Evolutionary conservation across 1,140 invertebrate species (phyloP).

Genomic region (Tachypleus tridentatus): DNA sequence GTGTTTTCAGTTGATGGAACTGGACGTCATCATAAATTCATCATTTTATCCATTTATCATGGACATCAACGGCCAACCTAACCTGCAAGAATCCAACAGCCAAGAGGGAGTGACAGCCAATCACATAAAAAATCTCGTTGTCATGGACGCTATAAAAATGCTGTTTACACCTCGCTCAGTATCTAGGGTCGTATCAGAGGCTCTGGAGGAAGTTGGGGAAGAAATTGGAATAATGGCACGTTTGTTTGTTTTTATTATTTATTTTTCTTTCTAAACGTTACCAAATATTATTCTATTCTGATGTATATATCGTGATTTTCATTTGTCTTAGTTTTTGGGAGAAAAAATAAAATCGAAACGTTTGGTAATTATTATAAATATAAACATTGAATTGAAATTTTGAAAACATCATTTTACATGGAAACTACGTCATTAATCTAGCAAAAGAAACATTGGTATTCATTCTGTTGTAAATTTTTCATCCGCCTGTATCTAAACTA

Average conservation of each 20-base stretch:
- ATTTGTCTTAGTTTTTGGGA: too few species aligned
- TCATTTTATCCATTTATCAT: conserved; percentile 29
- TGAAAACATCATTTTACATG: too few species aligned
- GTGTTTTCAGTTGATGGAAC: conserved; percentile 31
- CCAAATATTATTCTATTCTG: too few species aligned
- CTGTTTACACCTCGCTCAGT: conserved; percentile 20
- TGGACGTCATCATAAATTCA: conserved; percentile 30
- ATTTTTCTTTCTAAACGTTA: too few species aligned
- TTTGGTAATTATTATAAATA: too few species aligned
- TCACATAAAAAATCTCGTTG: conserved; percentile 19
- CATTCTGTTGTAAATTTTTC: too few species aligned
- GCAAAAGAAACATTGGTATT: too few species aligned
- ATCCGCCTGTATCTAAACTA: too few species aligned
- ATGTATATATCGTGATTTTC: too few species aligned
- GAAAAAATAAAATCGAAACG: too few species aligned
- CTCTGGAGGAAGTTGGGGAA: conserved; percentile 19
- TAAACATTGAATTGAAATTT: too few species aligned
- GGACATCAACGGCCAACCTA: conserved; percentile 27
- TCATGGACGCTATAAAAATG: conserved; percentile 24
- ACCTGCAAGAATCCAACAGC: conserved; percentile 14
- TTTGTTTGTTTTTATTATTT: neutral
- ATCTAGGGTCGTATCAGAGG: conserved; percentile 21
- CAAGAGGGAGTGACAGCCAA: conserved; percentile 18
- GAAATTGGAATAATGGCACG: conserved; percentile 24
- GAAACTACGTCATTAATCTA: too few species aligned